phyloP scores from a whole-genome alignment of 2,888 invertebrate species.

The Cecidostiba fungosa region DNA sequence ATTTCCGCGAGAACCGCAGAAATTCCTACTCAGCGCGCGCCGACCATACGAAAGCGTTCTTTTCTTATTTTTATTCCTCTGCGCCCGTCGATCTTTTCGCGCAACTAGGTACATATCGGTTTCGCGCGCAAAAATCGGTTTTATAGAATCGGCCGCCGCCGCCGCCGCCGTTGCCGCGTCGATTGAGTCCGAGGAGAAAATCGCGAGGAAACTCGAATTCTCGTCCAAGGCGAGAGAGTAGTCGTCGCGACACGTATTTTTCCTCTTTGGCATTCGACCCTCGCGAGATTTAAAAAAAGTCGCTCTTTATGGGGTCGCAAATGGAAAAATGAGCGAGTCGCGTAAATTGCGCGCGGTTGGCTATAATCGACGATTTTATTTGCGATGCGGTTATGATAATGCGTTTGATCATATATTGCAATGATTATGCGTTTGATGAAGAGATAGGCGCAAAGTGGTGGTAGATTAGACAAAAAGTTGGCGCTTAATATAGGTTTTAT shows the following conservation, averaged over 20 bases:
- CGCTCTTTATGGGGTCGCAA: neutral
- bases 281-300: neutral
- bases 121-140: neutral
- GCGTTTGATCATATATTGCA: neutral
- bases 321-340: neutral
- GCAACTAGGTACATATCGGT: neutral
- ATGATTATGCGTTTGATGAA: neutral
- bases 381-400: neutral
- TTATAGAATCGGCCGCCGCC: neutral
- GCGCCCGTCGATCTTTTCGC: neutral
- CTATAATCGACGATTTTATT: neutral
- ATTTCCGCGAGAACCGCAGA: conserved; percentile 35
- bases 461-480: neutral
- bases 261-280: conserved; percentile 18
- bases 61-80: neutral
- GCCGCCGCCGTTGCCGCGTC: no score
- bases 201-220: conserved; percentile 56
- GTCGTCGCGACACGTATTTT: neutral
- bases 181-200: conserved; percentile 26
- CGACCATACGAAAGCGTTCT: neutral
- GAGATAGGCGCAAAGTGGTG: neutral
- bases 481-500: no score
- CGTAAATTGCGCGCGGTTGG: neutral
- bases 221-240: conserved; percentile 41
- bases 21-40: conserved; percentile 10